Percentiles rank a stretch among this genome's conserved stretches.
Evolutionary conservation across 2,797 vertebrate species (phyloP).

Genomic region (Eospalax fontanierii): DNA sequence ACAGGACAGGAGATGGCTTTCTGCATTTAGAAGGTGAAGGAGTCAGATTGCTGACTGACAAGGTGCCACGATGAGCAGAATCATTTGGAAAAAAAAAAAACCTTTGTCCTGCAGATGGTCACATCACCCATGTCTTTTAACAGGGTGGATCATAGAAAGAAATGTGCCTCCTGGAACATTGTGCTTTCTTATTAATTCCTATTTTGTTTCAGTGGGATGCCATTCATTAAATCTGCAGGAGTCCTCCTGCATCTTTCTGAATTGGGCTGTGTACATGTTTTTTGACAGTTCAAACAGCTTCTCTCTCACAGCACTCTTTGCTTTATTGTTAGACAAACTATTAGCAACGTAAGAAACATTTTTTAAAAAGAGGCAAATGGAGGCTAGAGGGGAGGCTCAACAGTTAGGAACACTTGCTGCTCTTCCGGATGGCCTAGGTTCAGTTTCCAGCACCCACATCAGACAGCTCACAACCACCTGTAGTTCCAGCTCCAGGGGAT

Average conservation of each 20-base stretch:
- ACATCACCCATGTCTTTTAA: not conserved
- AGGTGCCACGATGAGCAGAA: not conserved
- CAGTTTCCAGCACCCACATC: no score
- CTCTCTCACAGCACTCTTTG: not conserved
- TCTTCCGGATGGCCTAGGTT: no score
- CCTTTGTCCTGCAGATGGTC: not conserved
- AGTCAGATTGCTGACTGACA: not conserved
- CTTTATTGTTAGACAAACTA: slow-evolving; percentile 38
- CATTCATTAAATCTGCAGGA: slow-evolving; percentile 85
- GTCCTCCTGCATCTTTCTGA: slow-evolving; percentile 84
- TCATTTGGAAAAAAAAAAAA: not conserved
- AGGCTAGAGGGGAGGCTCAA: no score
- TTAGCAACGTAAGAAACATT: not conserved
- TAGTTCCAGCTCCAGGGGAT: no score
- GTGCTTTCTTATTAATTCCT: slow-evolving; percentile 50
- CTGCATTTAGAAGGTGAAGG: not conserved
- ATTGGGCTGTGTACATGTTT: slow-evolving; percentile 71
- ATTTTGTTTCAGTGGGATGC: slow-evolving; percentile 85
- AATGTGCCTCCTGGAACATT: slow-evolving; percentile 59
- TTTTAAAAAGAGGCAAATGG: no score
- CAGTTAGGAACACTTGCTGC: no score
- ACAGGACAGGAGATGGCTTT: slow-evolving; percentile 16
- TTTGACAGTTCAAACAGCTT: slow-evolving; percentile 43
- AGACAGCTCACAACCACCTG: no score
- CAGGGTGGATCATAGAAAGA: slow-evolving; percentile 36